Evolutionary conservation across 2,888 invertebrate genomes (phyloP).

Genomic region (Drosophila acutilabella): DNA sequence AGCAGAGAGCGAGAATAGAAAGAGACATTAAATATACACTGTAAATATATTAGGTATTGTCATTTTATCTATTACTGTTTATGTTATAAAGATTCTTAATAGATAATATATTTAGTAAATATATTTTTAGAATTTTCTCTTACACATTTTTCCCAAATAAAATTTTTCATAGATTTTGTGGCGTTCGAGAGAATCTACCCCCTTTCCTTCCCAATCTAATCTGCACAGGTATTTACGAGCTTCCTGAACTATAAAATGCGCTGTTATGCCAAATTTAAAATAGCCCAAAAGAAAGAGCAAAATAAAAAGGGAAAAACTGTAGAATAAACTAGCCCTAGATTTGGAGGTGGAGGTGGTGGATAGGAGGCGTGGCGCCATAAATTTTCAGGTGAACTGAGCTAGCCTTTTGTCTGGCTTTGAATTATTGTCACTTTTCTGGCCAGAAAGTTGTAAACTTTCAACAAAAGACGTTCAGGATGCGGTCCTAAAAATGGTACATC

Average conservation of each 20-base stretch:
- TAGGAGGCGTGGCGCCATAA: slow-evolving; percentile 51
- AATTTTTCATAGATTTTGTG: slow-evolving; percentile 31
- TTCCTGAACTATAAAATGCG: slow-evolving; percentile 65
- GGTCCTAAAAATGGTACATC: slow-evolving; percentile 10
- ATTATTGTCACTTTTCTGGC: slow-evolving; percentile 70
- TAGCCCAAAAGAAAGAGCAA: slow-evolving; percentile 14
- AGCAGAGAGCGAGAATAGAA: slow-evolving; percentile 32
- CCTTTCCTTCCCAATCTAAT: slow-evolving; percentile 5
- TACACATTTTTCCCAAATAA: background rate
- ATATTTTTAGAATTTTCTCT: background rate
- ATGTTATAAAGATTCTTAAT: too few species aligned
- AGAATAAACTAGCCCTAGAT: slow-evolving; percentile 18
- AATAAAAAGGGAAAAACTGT: slow-evolving; percentile 12
- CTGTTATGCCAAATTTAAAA: slow-evolving; percentile 45
- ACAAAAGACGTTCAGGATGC: slow-evolving; percentile 49
- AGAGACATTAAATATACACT: slow-evolving; percentile 1
- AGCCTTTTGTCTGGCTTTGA: slow-evolving; percentile 72
- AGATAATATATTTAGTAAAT: too few species aligned
- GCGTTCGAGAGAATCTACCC: slow-evolving; percentile 43
- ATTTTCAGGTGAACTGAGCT: slow-evolving; percentile 69
- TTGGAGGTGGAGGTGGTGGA: background rate
- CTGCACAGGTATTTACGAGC: slow-evolving; percentile 67
- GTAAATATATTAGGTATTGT: background rate
- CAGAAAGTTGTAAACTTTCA: slow-evolving; percentile 53
- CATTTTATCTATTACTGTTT: too few species aligned